These are phyloP conservation scores for Baryphthengus martii DNA, from an alignment of 2,113 vertebrate genomes.

Conservation along the genomic window DNA sequence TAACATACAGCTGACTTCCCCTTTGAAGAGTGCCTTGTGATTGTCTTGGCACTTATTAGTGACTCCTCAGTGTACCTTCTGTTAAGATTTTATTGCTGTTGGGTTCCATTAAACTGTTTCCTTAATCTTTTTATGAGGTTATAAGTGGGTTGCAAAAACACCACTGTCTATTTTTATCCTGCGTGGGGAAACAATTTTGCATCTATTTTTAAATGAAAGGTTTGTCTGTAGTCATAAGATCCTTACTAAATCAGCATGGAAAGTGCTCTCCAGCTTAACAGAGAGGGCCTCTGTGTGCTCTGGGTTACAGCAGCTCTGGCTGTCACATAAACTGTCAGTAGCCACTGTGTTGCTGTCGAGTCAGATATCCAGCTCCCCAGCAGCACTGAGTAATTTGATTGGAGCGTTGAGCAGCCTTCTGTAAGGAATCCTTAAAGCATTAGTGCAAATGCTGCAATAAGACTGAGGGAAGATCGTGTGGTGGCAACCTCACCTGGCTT, in stretches of 20 bases:
- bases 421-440: background rate
- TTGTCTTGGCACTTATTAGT: constrained; percentile 11
- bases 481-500: background rate
- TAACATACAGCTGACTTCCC: background rate
- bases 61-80: constrained; percentile 24
- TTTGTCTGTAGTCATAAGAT: constrained; percentile 19
- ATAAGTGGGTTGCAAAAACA: background rate
- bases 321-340: background rate
- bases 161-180: constrained; percentile 24
- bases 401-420: background rate
- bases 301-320: background rate
- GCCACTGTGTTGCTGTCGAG: background rate
- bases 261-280: background rate
- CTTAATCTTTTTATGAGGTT: background rate
- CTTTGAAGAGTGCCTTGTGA: constrained; percentile 6
- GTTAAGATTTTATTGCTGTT: constrained; percentile 21
- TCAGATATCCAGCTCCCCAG: background rate
- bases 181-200: background rate
- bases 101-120: background rate
- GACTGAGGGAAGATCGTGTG: background rate
- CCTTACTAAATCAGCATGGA: background rate
- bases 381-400: background rate
- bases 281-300: background rate
- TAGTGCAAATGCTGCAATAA: background rate
- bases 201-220: constrained; percentile 44